Conservation (phyloP, 2,888 invertebrate genomes). For the Diachrysia chrysitis region DNA sequence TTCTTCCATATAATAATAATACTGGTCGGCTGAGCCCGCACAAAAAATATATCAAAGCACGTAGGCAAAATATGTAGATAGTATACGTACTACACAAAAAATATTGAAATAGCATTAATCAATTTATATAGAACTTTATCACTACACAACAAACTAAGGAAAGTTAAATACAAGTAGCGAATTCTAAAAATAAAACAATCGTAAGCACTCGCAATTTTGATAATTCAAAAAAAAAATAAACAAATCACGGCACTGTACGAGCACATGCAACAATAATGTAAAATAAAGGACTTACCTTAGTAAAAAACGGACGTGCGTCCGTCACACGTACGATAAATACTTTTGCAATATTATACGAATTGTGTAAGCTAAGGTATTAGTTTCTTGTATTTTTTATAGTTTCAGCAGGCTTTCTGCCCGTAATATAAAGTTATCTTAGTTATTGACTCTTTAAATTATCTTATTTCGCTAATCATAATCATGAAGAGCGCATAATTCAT, state of each 20-base stretch:
- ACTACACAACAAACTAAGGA: constrained; percentile 38
- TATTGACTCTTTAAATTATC: constrained; percentile 79
- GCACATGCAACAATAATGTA: constrained; percentile 61
- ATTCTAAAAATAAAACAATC: constrained; percentile 68
- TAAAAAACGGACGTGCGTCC: constrained; percentile 81
- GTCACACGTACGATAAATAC: constrained; percentile 72
- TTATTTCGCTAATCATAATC: constrained; percentile 89
- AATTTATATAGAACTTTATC: constrained; percentile 41
- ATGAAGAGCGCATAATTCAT: constrained; percentile 90
- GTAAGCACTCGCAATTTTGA: constrained; percentile 56
- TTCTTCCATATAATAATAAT: constrained; percentile 15
- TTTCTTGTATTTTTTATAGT: constrained; percentile 69
- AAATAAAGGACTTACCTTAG: constrained; percentile 78
- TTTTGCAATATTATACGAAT: constrained; percentile 76
- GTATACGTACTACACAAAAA: constrained; percentile 50
- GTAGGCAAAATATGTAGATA: constrained; percentile 52
- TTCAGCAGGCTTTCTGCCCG: constrained; percentile 73
- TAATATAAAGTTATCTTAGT: constrained; percentile 79
- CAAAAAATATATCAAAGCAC: constrained; percentile 45
- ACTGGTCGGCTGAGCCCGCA: constrained; percentile 57
- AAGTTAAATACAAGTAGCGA: constrained; percentile 50
- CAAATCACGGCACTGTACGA: constrained; percentile 52
- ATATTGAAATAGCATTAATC: constrained; percentile 22
- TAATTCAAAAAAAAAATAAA: constrained; percentile 52
- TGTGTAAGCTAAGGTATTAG: constrained; percentile 75